Base-by-base conservation (phyloP, 2,888 invertebrate species). In the Hyalella azteca region DNA sequence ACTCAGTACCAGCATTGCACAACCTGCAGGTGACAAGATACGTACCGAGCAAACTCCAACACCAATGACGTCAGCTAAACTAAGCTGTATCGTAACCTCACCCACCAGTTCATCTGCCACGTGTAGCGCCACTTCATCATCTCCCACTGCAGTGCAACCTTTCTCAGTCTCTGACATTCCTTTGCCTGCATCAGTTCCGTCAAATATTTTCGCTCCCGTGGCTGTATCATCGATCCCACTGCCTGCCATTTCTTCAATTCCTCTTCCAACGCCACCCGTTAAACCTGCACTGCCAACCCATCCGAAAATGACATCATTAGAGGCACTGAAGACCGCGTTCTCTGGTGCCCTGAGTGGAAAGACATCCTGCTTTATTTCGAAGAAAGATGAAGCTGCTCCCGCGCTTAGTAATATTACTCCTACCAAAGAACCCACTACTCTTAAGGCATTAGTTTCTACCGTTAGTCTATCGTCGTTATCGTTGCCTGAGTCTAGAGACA, bases 391-490 rank as follows among this genome's bases (percentile, higher is more conserved):
- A 40, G n/a, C 50, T 36, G n/a, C 50, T 49, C 7, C 2, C 54
- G 49, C 22, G 36, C 50, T 26, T 77, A 32, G 40, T 49, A 50
- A 2, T 15, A 32, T 19, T 66, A 66, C 22, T 22, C 19, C 36
- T 36, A 66, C 66, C 66, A 66, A 66, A 66, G 66, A 66, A 9
- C 19, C 29, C 15, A 36, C 29, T 66, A 29, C 36, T 66, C 32
- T 29, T 66, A 66, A 66, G 66, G 22, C 66, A 36, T 4, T 66
- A 66, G 36, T 36, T 66, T 15, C 66, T 32, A 36, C 66, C 15
- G 66, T 66, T 66, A 66, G 19, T 66, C 36, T 66, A 36, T 66
- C 66, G 5, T 32, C 19, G 66, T 66, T 66, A 66, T 66, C 66
- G 66, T 66, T 66, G 19, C 36, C 66, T 19, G 36, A 66, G 66